Conservation (phyloP, 2,113 vertebrate genomes). For the Fregata magnificens region DNA sequence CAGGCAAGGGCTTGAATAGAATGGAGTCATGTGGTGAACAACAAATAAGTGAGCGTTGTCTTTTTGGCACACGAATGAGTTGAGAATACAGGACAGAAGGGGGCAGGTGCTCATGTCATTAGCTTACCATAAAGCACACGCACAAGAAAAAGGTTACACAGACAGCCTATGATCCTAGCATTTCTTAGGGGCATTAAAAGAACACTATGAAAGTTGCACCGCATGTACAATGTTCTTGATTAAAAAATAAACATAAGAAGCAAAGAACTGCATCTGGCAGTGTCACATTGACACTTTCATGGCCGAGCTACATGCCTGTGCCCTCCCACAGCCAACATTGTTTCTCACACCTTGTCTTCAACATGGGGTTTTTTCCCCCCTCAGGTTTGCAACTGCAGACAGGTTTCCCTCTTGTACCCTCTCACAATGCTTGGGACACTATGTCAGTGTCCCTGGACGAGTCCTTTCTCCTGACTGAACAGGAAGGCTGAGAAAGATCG, state of each 20-base stretch:
- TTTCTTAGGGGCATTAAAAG: background rate
- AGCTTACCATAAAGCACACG: background rate
- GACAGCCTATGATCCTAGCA: background rate
- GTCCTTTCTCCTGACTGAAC: background rate
- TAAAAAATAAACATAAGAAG: background rate
- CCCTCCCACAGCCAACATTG: background rate
- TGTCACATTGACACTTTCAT: background rate
- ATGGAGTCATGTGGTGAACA: background rate
- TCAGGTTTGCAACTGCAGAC: background rate
- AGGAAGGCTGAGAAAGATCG: background rate
- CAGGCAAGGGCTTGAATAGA: background rate
- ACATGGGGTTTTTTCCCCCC: rapidly evolving
- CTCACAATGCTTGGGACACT: background rate
- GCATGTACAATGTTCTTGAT: background rate
- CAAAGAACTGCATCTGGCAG: background rate
- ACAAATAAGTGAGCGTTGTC: background rate
- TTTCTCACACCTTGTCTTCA: background rate
- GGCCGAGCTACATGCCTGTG: background rate
- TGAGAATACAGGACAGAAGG: background rate
- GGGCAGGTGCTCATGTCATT: background rate
- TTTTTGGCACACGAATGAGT: background rate
- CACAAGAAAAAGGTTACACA: background rate
- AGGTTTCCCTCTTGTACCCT: background rate
- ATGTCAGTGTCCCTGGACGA: rapidly evolving
- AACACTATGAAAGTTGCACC: background rate